Evolutionary conservation across 1,140 invertebrate species (phyloP).

Genomic region (Glomeris maerens): DNA sequence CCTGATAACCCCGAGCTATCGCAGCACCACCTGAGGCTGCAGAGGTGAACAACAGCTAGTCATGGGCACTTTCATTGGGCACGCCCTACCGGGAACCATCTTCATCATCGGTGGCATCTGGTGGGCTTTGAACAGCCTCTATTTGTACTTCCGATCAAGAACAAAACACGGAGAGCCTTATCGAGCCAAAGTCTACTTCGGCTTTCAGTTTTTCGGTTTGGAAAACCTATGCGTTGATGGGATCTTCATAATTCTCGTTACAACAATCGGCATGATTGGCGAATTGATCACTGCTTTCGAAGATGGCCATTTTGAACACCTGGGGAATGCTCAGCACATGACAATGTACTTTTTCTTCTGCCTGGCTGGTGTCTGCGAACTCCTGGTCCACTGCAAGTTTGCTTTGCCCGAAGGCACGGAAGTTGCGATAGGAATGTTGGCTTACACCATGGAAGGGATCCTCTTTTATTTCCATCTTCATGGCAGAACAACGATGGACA

Average conservation of each 20-base stretch:
- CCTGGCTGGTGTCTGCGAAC: constrained; percentile 32
- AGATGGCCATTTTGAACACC: constrained; percentile 27
- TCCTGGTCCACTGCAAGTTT: constrained; percentile 28
- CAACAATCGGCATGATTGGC: constrained; percentile 28
- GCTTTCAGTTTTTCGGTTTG: too few relatives aligned
- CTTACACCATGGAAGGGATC: constrained; percentile 33
- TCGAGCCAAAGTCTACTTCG: constrained; percentile 26
- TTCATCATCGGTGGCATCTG: constrained; percentile 36
- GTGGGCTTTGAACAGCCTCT: constrained; percentile 32
- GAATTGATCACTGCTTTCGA: constrained; percentile 32
- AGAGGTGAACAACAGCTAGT: constrained; percentile 9
- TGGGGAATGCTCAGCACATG: constrained; percentile 38
- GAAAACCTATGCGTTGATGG: constrained; percentile 29
- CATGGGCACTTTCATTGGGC: constrained; percentile 36
- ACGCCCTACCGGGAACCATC: constrained; percentile 36
- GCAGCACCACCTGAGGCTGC: too few relatives aligned
- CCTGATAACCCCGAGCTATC: too few relatives aligned
- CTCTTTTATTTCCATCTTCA: constrained; percentile 39
- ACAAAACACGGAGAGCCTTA: constrained; percentile 21
- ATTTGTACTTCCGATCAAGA: constrained; percentile 24
- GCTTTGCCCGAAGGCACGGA: constrained; percentile 31
- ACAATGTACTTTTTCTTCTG: constrained; percentile 41
- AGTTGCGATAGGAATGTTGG: constrained; percentile 29
- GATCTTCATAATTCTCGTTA: constrained; percentile 29
- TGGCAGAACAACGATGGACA: constrained; percentile 33